These are phyloP conservation scores for Sardina pilchardus DNA, from an alignment of 2,113 vertebrate genomes.

Conservation along the genomic window DNA sequence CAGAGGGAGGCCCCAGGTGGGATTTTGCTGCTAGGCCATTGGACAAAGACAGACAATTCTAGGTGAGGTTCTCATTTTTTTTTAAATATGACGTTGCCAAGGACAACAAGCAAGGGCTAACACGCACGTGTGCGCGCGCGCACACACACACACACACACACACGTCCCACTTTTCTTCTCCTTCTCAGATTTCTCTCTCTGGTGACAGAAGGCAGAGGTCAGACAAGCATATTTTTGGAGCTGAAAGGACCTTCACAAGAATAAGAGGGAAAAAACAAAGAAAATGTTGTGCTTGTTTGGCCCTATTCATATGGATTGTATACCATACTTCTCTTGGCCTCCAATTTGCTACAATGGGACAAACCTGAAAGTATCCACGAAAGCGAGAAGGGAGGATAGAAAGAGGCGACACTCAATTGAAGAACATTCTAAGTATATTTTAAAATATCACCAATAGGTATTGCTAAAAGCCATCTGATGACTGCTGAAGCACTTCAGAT, in stretches of 20 bases:
- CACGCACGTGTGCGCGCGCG: not conserved
- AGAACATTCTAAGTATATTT: not conserved
- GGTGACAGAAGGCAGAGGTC: conserved; percentile 42
- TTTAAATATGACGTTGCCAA: conserved; percentile 38
- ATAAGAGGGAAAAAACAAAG: not conserved
- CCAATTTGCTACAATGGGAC: conserved; percentile 8
- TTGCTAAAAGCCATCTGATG: not conserved
- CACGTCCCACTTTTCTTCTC: conserved; percentile 37
- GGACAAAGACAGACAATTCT: conserved; percentile 5
- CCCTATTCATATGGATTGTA: not conserved
- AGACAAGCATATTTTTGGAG: conserved; percentile 36
- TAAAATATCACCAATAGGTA: not conserved
- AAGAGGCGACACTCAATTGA: not conserved
- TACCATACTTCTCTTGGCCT: not conserved
- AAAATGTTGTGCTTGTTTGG: not conserved
- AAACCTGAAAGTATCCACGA: conserved; percentile 10
- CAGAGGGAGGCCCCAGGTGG: conserved; percentile 25
- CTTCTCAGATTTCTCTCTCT: conserved; percentile 37
- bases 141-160: conserved; percentile 11
- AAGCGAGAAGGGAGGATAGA: not conserved
- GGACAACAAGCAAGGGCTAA: conserved; percentile 38
- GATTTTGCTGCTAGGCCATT: conserved; percentile 16
- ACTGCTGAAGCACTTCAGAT: no score
- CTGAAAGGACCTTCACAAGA: conserved; percentile 31
- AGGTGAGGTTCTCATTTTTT: conserved; percentile 28